Evolutionary conservation across 2,888 invertebrate species (phyloP).

Genomic region (Incurvaria masculella): DNA sequence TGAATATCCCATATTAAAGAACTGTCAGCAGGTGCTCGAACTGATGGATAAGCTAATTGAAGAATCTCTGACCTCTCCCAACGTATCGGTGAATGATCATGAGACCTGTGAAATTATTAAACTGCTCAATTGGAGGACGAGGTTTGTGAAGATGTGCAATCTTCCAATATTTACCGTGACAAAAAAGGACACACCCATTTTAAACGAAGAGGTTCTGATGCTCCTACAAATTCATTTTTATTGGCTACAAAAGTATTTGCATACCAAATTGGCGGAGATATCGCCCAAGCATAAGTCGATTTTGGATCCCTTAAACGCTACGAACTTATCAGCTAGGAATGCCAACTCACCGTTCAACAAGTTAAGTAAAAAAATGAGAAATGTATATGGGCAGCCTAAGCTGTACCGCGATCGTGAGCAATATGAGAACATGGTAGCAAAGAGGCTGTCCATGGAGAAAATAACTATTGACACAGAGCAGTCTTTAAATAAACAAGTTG

Average conservation of each 20-base stretch:
- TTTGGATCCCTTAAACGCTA: conserved; percentile 11
- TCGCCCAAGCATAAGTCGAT: background rate
- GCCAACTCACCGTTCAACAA: conserved; percentile 26
- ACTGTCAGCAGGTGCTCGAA: conserved; percentile 47
- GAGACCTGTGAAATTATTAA: conserved; percentile 40
- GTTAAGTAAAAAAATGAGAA: conserved; percentile 38
- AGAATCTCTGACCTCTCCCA: conserved; percentile 26
- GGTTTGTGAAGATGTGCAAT: conserved; percentile 42
- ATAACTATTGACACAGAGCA: conserved; percentile 29
- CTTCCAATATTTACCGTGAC: conserved; percentile 29
- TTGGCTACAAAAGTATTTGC: conserved; percentile 67
- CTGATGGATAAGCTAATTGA: conserved; percentile 43
- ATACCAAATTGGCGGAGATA: conserved; percentile 25
- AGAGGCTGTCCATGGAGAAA: conserved; percentile 24
- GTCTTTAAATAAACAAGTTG: conserved; percentile 30
- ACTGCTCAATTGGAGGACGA: conserved; percentile 51
- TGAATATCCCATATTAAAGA: conserved; percentile 51
- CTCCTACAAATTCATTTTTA: conserved; percentile 66
- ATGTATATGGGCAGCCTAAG: conserved; percentile 38
- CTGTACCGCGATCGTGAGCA: conserved; percentile 29
- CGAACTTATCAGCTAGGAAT: background rate
- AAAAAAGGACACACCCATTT: conserved; percentile 28
- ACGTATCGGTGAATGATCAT: conserved; percentile 28
- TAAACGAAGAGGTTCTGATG: conserved; percentile 55
- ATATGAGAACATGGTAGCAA: conserved; percentile 24